A percentile compares a stretch with the other conserved stretches of the same genome.
Conservation (phyloP, 1,140 invertebrate genomes). For the Nomia melanderi region DNA sequence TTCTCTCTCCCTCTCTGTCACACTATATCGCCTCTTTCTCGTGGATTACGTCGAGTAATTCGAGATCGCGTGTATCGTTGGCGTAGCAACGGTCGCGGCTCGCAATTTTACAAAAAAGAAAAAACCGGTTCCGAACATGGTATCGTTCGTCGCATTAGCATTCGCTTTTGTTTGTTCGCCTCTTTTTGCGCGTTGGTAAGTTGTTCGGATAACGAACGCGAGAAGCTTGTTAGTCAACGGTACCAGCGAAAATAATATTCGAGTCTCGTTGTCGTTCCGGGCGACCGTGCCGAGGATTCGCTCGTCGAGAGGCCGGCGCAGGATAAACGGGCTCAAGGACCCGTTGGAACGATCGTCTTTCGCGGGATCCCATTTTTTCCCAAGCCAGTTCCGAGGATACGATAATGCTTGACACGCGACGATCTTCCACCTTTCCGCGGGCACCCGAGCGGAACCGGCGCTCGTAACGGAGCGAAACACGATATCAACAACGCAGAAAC, state of each 20-base stretch:
- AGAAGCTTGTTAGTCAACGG: no score
- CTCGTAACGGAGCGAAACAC: conserved; percentile 39
- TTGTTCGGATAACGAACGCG: no score
- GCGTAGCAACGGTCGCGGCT: background rate
- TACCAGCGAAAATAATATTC: no score
- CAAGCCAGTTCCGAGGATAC: background rate
- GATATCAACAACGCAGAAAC: conserved; percentile 45
- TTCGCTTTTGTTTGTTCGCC: background rate
- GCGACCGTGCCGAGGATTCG: no score
- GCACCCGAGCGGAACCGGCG: conserved; percentile 18
- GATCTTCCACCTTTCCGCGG: conserved; percentile 9
- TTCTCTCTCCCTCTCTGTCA: background rate
- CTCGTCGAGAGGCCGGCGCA: background rate
- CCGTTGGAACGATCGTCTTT: conserved; percentile 10
- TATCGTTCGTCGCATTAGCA: background rate
- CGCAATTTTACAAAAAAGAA: conserved; percentile 22
- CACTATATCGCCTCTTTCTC: no score
- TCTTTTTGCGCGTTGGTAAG: no score
- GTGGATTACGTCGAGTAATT: conserved; percentile 20
- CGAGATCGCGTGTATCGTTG: conserved; percentile 24
- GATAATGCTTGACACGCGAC: conserved; percentile 35
- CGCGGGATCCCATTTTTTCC: conserved; percentile 17
- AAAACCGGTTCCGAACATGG: conserved; percentile 17
- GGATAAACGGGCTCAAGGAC: background rate
- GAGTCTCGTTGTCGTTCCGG: no score